Evolutionary conservation across 2,888 invertebrate genomes (phyloP).

Genomic region (Mesochorus sp.): DNA sequence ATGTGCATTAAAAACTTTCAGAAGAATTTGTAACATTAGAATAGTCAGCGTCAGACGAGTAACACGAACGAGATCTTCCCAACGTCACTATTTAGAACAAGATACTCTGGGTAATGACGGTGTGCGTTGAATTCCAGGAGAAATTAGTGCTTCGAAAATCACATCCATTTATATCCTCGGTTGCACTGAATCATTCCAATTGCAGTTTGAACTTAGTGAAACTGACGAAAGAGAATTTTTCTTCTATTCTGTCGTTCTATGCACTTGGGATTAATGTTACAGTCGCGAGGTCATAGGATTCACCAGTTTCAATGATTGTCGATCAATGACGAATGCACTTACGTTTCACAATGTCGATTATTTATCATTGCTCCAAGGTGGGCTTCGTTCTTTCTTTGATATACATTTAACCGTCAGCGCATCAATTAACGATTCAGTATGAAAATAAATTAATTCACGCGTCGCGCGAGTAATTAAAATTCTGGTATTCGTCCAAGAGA

Average conservation of each 20-base stretch:
- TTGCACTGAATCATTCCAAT: conserved; percentile 40
- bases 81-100: no score
- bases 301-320: conserved; percentile 34
- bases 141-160: conserved; percentile 49
- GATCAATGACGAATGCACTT: conserved; percentile 44
- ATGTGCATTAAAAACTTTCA: no score
- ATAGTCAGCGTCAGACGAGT: no score
- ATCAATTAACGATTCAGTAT: no score
- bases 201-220: conserved; percentile 24
- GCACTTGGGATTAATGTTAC: no score
- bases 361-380: background rate
- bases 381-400: no score
- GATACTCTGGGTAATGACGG: background rate
- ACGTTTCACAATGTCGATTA: conserved; percentile 4
- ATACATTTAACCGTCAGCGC: no score
- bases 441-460: no score
- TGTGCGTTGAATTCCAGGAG: conserved; percentile 37
- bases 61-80: background rate
- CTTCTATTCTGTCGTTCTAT: background rate
- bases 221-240: conserved; percentile 1
- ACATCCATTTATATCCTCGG: conserved; percentile 34
- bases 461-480: conserved; percentile 1
- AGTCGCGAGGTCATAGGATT: conserved; percentile 24
- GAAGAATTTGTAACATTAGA: no score
- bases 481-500: conserved; percentile 10